These are phyloP conservation scores for Anser brachyrhynchus DNA, from an alignment of 2,113 vertebrate species.

Conservation along the genomic window DNA sequence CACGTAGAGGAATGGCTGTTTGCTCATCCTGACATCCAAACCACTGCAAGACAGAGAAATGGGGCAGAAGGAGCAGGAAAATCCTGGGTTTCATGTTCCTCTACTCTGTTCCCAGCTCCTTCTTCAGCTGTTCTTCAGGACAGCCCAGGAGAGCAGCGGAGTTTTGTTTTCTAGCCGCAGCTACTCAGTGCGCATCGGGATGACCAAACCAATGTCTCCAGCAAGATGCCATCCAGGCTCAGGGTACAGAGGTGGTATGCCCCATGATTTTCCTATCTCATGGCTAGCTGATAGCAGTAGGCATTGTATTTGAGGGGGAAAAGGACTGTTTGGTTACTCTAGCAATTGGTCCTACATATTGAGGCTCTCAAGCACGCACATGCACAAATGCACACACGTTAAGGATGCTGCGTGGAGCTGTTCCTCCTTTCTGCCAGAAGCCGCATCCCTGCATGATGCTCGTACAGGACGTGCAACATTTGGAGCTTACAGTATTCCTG, in stretches of 20 bases:
- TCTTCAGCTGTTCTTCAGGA: fast-evolving
- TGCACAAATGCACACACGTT: too few species aligned
- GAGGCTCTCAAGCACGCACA: fast-evolving
- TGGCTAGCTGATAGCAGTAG: neutral
- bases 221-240: neutral
- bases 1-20: neutral
- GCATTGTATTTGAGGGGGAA: neutral
- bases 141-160: neutral
- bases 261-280: neutral
- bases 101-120: neutral
- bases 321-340: neutral
- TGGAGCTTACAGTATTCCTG: neutral
- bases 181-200: neutral
- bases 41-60: neutral
- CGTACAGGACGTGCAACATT: neutral
- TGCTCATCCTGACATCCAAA: neutral
- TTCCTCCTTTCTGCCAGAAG: neutral
- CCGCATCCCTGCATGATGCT: neutral
- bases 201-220: neutral
- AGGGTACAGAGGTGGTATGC: neutral
- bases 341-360: neutral
- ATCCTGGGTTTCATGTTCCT: neutral
- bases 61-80: neutral
- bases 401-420: neutral
- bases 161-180: neutral